phyloP scores from a whole-genome alignment of 2,888 invertebrate genomes.

The Ashinkailepas kermadecensis region DNA sequence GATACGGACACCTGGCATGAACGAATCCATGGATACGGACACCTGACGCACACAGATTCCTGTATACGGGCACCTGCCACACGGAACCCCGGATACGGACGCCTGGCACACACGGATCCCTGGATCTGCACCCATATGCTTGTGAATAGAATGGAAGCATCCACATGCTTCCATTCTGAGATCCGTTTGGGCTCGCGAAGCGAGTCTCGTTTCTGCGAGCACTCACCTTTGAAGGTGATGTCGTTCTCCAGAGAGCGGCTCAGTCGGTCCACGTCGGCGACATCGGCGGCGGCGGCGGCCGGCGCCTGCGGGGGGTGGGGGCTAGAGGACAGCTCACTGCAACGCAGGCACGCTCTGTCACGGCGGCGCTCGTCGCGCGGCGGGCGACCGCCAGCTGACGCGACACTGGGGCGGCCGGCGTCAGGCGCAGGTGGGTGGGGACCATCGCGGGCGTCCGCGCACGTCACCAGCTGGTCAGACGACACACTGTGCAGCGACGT shows the following conservation, averaged over 20 bases:
- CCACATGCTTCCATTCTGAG: no score
- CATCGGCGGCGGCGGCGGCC: not conserved
- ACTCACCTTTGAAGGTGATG: not conserved
- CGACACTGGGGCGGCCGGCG: not conserved
- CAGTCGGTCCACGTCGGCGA: not conserved
- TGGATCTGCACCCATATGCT: no score
- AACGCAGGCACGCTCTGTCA: slow-evolving; percentile 12
- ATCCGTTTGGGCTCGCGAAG: no score
- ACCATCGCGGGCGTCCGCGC: not conserved
- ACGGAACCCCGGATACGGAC: no score
- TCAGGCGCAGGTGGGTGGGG: not conserved
- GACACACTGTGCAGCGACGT: not conserved
- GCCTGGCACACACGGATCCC: no score
- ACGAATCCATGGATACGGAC: no score
- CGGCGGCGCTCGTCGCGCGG: not conserved
- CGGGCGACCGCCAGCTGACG: not conserved
- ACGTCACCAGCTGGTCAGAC: not conserved
- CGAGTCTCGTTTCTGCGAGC: no score
- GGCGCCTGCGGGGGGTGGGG: slow-evolving; percentile 19
- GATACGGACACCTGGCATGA: no score
- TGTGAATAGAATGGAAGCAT: no score
- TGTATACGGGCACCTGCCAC: no score
- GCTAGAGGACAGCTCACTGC: slow-evolving; percentile 8
- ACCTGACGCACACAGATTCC: no score
- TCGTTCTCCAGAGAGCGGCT: slow-evolving; percentile 9